Evolutionary conservation across 2,888 invertebrate genomes (phyloP).

Genomic region (Sthenelais limicola): DNA sequence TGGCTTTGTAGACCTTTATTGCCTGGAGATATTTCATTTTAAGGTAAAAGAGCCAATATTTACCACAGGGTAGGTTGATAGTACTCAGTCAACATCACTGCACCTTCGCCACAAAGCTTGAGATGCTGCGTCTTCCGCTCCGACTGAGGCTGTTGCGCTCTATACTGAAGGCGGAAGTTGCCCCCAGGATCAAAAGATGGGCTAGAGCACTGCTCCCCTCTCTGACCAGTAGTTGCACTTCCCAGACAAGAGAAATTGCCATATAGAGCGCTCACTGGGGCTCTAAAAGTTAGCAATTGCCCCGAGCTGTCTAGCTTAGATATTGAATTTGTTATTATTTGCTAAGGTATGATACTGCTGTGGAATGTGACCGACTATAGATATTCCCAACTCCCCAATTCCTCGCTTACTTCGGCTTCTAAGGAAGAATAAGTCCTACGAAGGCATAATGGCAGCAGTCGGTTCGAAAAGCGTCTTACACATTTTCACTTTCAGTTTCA

Average conservation of each 20-base stretch:
- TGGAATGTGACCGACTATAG: no score
- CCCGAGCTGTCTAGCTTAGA: conserved; percentile 6
- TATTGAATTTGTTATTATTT: conserved; percentile 35
- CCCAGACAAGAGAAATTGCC: conserved; percentile 32
- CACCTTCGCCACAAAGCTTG: background rate
- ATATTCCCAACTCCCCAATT: no score
- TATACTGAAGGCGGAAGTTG: conserved; percentile 8
- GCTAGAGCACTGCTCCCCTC: no score
- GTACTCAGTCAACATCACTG: conserved; percentile 13
- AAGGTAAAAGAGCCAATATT: conserved; percentile 22
- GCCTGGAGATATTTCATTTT: conserved; percentile 31
- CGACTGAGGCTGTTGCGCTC: conserved; percentile 1
- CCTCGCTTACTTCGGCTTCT: no score
- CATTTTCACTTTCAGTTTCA: no score
- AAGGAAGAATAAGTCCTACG: no score
- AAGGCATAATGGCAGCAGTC: no score
- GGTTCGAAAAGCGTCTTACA: no score
- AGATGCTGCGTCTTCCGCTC: background rate
- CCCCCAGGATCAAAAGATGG: conserved; percentile 27
- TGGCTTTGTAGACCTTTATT: no score
- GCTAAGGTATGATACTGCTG: conserved; percentile 30
- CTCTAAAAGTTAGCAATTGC: conserved; percentile 3
- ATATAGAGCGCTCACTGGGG: conserved; percentile 15
- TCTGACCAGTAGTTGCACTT: no score
- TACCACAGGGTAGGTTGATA: background rate